These are phyloP conservation scores for Macaca nemestrina DNA, from an alignment of 2,113 vertebrate species.

Conservation along the genomic window DNA sequence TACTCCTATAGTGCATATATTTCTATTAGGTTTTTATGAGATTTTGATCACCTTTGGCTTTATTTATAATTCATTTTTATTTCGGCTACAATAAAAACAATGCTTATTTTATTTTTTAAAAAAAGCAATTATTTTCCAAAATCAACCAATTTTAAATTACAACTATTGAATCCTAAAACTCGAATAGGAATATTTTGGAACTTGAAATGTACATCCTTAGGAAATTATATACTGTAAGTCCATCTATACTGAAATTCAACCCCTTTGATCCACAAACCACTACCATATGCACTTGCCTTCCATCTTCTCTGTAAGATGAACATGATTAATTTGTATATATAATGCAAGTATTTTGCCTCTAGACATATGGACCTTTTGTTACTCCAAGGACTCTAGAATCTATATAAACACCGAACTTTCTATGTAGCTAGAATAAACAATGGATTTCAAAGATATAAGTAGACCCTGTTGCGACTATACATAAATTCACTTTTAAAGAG, in stretches of 20 bases:
- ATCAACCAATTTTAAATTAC: neutral
- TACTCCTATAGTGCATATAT: neutral
- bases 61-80: slow-evolving; percentile 39
- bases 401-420: neutral
- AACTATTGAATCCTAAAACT: slow-evolving; percentile 4
- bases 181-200: slow-evolving; percentile 25
- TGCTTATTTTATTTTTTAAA: neutral
- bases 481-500: slow-evolving; percentile 25
- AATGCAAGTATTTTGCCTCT: neutral
- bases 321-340: neutral
- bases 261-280: neutral
- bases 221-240: neutral
- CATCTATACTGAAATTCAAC: neutral
- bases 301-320: neutral
- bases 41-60: neutral
- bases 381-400: neutral
- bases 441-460: slow-evolving; percentile 25
- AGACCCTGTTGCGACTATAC: neutral
- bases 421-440: neutral
- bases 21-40: slow-evolving; percentile 21
- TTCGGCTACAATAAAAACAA: neutral
- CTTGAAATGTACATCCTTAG: neutral
- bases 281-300: neutral
- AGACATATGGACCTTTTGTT: neutral
- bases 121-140: neutral